phyloP scores from a whole-genome alignment of 2,113 vertebrate species.

The Anolis sagrei region DNA sequence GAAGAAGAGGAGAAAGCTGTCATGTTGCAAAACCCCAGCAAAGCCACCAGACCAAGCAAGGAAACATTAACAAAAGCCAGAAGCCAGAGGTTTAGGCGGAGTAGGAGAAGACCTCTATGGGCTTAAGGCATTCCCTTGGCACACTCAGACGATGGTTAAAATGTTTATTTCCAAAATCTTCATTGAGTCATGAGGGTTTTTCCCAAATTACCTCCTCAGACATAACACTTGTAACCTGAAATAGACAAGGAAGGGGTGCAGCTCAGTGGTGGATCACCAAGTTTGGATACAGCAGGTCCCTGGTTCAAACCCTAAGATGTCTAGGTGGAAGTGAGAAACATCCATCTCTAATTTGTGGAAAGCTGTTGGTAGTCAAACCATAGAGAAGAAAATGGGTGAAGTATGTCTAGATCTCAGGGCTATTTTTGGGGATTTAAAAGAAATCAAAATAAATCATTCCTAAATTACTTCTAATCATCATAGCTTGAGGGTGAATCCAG shows the following conservation, averaged over 20 bases:
- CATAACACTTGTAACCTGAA: slow-evolving; percentile 16
- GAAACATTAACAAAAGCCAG: slow-evolving; percentile 51
- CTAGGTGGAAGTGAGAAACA: too few relatives aligned
- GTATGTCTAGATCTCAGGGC: too few relatives aligned
- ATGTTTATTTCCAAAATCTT: background rate
- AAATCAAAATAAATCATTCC: too few relatives aligned
- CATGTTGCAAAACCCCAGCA: slow-evolving; percentile 50
- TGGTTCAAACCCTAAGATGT: too few relatives aligned
- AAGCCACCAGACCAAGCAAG: slow-evolving; percentile 55
- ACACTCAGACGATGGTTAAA: slow-evolving; percentile 3
- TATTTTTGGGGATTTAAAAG: too few relatives aligned
- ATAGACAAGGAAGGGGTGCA: background rate
- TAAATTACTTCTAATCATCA: too few relatives aligned
- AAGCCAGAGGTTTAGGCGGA: slow-evolving; percentile 35
- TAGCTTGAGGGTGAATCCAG: too few relatives aligned
- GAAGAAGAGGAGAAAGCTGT: slow-evolving; percentile 53
- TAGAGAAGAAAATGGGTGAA: too few relatives aligned
- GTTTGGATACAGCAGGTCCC: too few relatives aligned
- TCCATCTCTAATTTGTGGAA: too few relatives aligned
- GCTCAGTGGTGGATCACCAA: too few relatives aligned
- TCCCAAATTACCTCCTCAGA: slow-evolving; percentile 11
- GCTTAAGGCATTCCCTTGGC: slow-evolving; percentile 35
- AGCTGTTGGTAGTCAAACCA: too few relatives aligned
- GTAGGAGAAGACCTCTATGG: slow-evolving; percentile 24
- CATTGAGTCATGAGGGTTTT: background rate